These are phyloP conservation scores for Sphecodes monilicornis DNA, from an alignment of 2,888 invertebrate species.

Conservation along the genomic window DNA sequence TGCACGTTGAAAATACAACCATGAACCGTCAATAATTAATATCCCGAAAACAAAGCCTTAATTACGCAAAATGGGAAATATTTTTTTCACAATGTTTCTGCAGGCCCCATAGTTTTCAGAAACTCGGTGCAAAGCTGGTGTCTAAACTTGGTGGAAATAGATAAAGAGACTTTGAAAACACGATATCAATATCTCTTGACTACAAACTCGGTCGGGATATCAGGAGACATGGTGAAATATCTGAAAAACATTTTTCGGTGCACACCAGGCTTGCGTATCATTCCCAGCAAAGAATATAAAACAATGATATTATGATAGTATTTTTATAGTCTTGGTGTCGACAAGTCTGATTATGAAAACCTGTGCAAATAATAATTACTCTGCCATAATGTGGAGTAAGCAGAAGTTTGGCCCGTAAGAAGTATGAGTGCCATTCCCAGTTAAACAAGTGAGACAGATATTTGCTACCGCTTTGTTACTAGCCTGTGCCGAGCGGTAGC, in stretches of 20 bases:
- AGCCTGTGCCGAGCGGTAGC: no score
- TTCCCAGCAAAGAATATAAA: not conserved
- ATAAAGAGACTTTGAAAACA: not conserved
- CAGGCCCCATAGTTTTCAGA: not conserved
- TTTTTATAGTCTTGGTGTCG: not conserved
- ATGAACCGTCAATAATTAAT: no score
- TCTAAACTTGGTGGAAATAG: not conserved
- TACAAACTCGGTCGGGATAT: not conserved
- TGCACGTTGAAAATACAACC: no score
- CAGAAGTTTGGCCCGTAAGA: not conserved
- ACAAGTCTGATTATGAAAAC: not conserved
- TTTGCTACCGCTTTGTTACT: no score
- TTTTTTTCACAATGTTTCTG: not conserved
- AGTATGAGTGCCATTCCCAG: conserved; percentile 9
- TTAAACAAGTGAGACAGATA: not conserved
- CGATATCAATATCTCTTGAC: not conserved
- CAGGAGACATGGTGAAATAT: not conserved
- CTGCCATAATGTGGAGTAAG: not conserved
- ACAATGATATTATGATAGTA: not conserved
- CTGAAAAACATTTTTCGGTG: not conserved
- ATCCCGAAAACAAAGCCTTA: no score
- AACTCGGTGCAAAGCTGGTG: not conserved
- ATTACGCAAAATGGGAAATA: no score
- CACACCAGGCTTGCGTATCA: not conserved
- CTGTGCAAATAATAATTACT: not conserved